These are phyloP conservation scores for Nomada hirtipes DNA, from an alignment of 2,888 invertebrate species.

Conservation along the genomic window DNA sequence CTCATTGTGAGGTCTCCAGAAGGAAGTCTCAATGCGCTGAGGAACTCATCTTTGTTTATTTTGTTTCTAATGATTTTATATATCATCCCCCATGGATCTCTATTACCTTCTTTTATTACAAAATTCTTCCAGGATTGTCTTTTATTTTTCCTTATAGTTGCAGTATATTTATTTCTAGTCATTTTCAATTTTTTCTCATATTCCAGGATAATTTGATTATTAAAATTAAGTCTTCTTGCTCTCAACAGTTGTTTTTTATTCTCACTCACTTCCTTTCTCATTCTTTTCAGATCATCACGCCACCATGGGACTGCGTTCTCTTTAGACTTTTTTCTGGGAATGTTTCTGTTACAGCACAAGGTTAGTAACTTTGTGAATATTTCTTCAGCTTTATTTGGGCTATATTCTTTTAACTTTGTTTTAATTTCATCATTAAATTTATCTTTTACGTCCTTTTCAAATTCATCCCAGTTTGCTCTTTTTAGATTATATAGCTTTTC, in stretches of 20 bases:
- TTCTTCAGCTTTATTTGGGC: not conserved
- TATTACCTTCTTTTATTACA: too few species aligned
- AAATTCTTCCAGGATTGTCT: too few species aligned
- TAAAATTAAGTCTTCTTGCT: not conserved
- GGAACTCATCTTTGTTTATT: too few species aligned
- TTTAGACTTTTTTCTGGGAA: not conserved
- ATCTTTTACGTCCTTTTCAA: not conserved
- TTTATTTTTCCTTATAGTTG: too few species aligned
- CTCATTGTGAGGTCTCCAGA: too few species aligned
- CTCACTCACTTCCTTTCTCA: not conserved
- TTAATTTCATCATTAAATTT: not conserved
- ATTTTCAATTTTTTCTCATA: too few species aligned
- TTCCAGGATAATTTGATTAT: too few species aligned
- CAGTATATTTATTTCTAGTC: too few species aligned
- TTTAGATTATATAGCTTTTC: not conserved
- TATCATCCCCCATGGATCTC: too few species aligned
- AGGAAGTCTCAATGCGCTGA: too few species aligned
- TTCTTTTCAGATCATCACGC: not conserved
- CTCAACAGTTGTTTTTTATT: not conserved
- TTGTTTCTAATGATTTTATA: too few species aligned
- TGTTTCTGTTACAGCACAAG: not conserved
- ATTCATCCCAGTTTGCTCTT: slow-evolving; percentile 1
- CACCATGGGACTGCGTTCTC: not conserved
- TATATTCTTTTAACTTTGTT: not conserved
- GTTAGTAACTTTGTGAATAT: not conserved